A percentile compares a stretch with the other conserved stretches of the same genome.
phyloP scores from a whole-genome alignment of 2,888 invertebrate genomes.

The Neria commutata region DNA sequence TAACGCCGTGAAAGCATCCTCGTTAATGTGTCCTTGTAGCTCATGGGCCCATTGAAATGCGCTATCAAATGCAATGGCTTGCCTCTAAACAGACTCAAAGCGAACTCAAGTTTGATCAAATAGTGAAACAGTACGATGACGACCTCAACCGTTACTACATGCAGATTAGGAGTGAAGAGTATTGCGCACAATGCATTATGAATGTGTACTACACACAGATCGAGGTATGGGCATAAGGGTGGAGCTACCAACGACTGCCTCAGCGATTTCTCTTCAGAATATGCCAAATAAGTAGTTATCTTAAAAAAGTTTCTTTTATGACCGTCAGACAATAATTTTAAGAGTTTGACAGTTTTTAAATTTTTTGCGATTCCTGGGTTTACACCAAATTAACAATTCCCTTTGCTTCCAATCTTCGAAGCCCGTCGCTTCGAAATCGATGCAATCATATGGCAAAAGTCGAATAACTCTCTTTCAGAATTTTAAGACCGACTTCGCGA shows the following conservation, averaged over 20 bases:
- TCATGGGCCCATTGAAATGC: conserved; percentile 29
- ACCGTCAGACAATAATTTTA: too few relatives aligned
- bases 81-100: conserved; percentile 12
- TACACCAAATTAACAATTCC: too few relatives aligned
- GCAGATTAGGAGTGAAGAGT: not conserved
- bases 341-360: too few relatives aligned
- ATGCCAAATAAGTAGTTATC: too few relatives aligned
- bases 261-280: too few relatives aligned
- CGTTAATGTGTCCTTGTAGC: conserved; percentile 24
- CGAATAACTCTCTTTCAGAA: conserved; percentile 22
- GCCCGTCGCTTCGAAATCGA: too few relatives aligned
- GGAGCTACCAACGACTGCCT: too few relatives aligned
- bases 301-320: too few relatives aligned
- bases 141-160: conserved; percentile 5
- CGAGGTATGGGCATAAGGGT: too few relatives aligned
- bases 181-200: conserved; percentile 12
- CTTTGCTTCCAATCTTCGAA: too few relatives aligned
- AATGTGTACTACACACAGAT: conserved; percentile 12
- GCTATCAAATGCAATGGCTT: conserved; percentile 28
- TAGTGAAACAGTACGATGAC: not conserved
- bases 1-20: not conserved
- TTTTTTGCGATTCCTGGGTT: too few relatives aligned
- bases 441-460: too few relatives aligned
- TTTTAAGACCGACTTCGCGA: conserved; percentile 23
- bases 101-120: conserved; percentile 9